Base-by-base conservation (phyloP, 2,113 vertebrate genomes). In the Chaetorhynchus papuensis region DNA sequence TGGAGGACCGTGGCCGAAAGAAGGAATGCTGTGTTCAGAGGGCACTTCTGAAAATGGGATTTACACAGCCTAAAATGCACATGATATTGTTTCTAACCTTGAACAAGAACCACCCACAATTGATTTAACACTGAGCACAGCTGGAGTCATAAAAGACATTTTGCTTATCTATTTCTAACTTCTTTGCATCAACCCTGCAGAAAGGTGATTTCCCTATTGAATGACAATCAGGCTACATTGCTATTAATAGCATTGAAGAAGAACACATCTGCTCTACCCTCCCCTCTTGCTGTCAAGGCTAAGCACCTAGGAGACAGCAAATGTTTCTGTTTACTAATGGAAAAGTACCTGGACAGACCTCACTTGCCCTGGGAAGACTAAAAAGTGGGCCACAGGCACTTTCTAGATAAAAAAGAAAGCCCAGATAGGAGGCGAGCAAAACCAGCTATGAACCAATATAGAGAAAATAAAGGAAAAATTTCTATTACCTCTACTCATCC, bases 301-400 rank as follows among this genome's bases (percentile, higher is more conserved):
- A 91, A 93, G 89, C 76, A 96, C 87, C 74, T 96, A 89, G 84
- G 86, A 95, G 92, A 95, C 92, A 93, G 93, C 74, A 94, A 96
- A 94, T 94, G 88, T 87, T 95, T 91, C 86, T 96, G 81, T 96
- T 93, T 94, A 92, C 93, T 87, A 79, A 91, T 84, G 92, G 90
- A 94, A 94, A 96, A 95, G 69, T 96, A 97, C 95, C 90, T 96
- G 90, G 89, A 91, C 68, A 94, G 87, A 95, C 72, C 63, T 95
- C 60, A 63, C 28, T 83, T 95, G 71, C 72, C 69, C 86, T 80
- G n/a, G 35, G 68, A 94, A 96, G 65, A 60, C 71, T 86, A 68
- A 90, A 95, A 94, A 90, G 49, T 66, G 59, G 90, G 72, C 66
- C 60, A 91, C 27, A 27, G 78, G 27, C 35, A 59, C 42, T 91